Base-by-base conservation (phyloP, 2,797 vertebrate species). In the Pelodytes ibericus region DNA sequence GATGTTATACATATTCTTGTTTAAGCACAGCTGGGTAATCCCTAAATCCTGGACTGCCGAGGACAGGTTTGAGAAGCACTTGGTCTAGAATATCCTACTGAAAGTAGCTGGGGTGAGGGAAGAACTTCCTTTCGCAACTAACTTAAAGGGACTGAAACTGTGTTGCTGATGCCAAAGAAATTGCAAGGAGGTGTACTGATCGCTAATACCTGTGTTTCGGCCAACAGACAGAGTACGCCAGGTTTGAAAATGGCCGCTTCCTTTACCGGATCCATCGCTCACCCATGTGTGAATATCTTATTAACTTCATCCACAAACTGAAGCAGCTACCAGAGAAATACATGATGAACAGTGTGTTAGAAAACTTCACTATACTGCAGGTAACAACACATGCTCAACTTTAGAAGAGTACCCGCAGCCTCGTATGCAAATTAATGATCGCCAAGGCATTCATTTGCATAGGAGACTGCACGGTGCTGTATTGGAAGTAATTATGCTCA, bases 321-420 rank as follows among this genome's bases (percentile, higher is more conserved):
- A 84, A 86, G 47, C 87, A 88, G 79, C 83, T 88, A 71, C 87
- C 87, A 0, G 86, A 88, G 74, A 83, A 85, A 24, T 88, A 87
- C 66, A 88, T 87, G 87, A 88, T 88, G 87, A 88, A 88, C 79
- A 88, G 87, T 0, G 87, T 88, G 62, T 80, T 88, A 74, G 87
- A 88, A 83, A 88, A 88, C 82, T 88, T 88, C 80, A 88, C 87
- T 77, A 87, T 88, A 80, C 81, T 88, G 6, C 87, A 88, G 87
- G 87, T 88, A 80, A 77, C 1, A n/a, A n/a, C n/a, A n/a, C n/a
- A n/a, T n/a, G n/a, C 11, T 36, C 11, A 36, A 36, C 33, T 36
- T 36, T n/a, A n/a, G n/a, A n/a, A n/a, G n/a, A n/a, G n/a, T n/a
- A n/a, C 33, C 5, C 11, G 1, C 11, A 11, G 33, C 11, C 33